Base-by-base conservation (phyloP, 2,888 invertebrate genomes). In the Dorcus hopei region DNA sequence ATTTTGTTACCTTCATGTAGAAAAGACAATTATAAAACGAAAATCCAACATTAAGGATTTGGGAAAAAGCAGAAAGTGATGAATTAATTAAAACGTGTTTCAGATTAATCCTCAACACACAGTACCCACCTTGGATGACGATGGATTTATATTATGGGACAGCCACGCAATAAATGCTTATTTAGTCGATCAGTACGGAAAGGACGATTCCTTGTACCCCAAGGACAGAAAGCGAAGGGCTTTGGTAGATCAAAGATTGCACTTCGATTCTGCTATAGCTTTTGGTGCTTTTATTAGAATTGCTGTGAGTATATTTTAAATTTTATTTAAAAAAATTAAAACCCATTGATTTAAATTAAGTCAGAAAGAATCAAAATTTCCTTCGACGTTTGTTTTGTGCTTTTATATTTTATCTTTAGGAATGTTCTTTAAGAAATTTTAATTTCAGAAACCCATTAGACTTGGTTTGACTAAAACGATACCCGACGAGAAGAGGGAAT, bases 61-160 rank as follows among this genome's bases (percentile, higher is more conserved):
- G 14, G 14, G 14, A 14, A 19, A 19, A 19, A 3, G 19, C 19
- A 19, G 19, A 19, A 19, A 19, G 2, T 19, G 3, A 19, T 19
- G 19, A 19, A 19, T 19, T 2, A 19, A 19, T 0, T 14, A 19
- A 19, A 8, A 26, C 26, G 42, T 2, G 45, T 74, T 80, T 5
- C 69, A 85, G 85, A 67, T 83, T 1, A 85, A 84, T 71, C 84
- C 85, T 0, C 80, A 81, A 65, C 83, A 82, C 67, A 81, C 19
- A 19, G 19, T 86, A 43, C 86, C 87, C 6, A 81, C 83, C 9
- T 74, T 87, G 40, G 80, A 83, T 66, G 82, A 81, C 57, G 79
- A 81, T 47, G 85, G 83, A 47, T 82, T 81, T 70, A 58, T 79
- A 81, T 51, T 74, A n/a, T 80, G 60, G 73, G 77, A 70, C 61